Conservation (phyloP, 1,140 invertebrate species). For the silkworm (Bombyx mori) region ASM3026992v2 NC_085127.1:4266501-4267000, state of each 20-base stretch:
- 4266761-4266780: neutral
- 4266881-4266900: slow-evolving; percentile 60
- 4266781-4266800: slow-evolving; percentile 11
- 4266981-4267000: neutral
- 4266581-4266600: neutral
- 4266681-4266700: slow-evolving; percentile 32
- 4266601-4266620: slow-evolving; percentile 14
- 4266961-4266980: slow-evolving; percentile 27
- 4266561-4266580: no score
- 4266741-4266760: neutral
- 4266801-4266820: slow-evolving; percentile 58
- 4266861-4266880: slow-evolving; percentile 60
- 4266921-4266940: slow-evolving; percentile 69
- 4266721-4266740: no score
- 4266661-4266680: slow-evolving; percentile 28
- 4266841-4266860: slow-evolving; percentile 66
- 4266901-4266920: slow-evolving; percentile 69
- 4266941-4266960: slow-evolving; percentile 69
- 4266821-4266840: slow-evolving; percentile 63
- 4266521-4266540: no score
- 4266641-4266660: slow-evolving; percentile 48
- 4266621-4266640: slow-evolving; percentile 36
- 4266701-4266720: slow-evolving; percentile 39
- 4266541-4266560: no score
- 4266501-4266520: no score